These are phyloP conservation scores for Saturnia japonica DNA, from an alignment of 2,888 invertebrate species.

Conservation along the genomic window DNA sequence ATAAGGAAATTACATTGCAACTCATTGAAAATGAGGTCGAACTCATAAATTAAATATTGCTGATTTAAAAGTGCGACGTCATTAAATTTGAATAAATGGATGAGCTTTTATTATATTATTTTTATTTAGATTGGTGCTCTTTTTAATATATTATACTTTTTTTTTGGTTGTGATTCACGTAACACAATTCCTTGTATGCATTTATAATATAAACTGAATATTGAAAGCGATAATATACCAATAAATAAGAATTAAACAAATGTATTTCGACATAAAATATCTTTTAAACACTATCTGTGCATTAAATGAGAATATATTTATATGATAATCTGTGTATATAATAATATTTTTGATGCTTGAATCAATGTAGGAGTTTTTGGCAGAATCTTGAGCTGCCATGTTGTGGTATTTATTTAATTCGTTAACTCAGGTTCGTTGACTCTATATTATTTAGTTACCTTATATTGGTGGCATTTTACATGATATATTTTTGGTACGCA, in stretches of 20 bases:
- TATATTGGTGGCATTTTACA: too few species aligned
- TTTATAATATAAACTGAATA: slow-evolving; percentile 46
- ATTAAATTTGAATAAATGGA: slow-evolving; percentile 16
- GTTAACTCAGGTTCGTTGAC: too few species aligned
- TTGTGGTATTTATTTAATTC: too few species aligned
- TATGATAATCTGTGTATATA: not conserved
- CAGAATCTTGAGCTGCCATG: too few species aligned
- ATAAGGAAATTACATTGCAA: not conserved
- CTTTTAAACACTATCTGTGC: not conserved
- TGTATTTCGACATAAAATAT: slow-evolving; percentile 16
- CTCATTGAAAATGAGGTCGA: not conserved
- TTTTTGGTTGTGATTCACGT: slow-evolving; percentile 34
- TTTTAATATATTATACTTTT: slow-evolving; percentile 26
- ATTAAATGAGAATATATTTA: slow-evolving; percentile 7
- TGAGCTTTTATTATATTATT: slow-evolving; percentile 25
- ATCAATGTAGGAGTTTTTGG: too few species aligned
- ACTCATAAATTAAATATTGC: slow-evolving; percentile 11
- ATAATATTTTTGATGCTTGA: slow-evolving; percentile 9
- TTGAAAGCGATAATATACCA: slow-evolving; percentile 13
- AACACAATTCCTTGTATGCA: slow-evolving; percentile 63
- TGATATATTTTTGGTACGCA: too few species aligned
- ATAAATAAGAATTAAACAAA: slow-evolving; percentile 22
- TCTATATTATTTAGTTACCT: too few species aligned
- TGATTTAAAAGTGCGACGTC: slow-evolving; percentile 16
- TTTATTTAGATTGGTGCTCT: slow-evolving; percentile 62